Percentiles rank a stretch among this genome's conserved stretches.
phyloP scores from a whole-genome alignment of 1,140 invertebrate genomes.

The Lepidurus apus region DNA sequence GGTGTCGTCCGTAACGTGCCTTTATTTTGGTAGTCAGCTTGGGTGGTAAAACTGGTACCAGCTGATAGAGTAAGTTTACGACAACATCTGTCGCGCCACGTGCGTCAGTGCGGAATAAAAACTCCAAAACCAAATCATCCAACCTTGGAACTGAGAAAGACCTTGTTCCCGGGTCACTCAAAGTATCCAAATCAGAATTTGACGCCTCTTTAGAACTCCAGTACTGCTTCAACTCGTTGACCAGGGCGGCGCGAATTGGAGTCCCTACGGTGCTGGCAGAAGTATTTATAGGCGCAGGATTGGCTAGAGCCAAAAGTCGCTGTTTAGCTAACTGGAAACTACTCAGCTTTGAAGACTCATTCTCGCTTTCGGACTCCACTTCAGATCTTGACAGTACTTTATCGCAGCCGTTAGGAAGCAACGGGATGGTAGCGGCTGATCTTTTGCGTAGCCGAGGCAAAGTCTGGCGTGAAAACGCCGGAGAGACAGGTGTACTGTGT shows the following conservation, averaged over 20 bases:
- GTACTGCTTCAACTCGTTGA: neutral
- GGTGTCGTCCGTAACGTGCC: neutral
- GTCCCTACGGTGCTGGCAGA: neutral
- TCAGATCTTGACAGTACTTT: neutral
- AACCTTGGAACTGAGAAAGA: neutral
- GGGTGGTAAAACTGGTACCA: neutral
- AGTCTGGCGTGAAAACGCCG: neutral
- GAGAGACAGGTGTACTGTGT: neutral
- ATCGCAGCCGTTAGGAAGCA: neutral
- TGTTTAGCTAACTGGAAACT: neutral
- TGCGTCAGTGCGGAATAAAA: neutral
- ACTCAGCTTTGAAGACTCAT: neutral
- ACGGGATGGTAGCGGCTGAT: neutral
- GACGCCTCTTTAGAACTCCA: neutral
- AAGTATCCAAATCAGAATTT: neutral
- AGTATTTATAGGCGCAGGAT: neutral
- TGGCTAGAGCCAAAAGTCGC: neutral
- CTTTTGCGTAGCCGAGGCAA: neutral
- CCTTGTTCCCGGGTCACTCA: neutral
- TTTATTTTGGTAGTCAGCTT: neutral
- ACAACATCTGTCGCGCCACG: neutral
- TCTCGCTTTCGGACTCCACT: neutral
- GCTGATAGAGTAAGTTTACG: neutral
- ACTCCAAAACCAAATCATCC: conserved; percentile 9
- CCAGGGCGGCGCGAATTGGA: neutral